phyloP scores from a whole-genome alignment of 2,888 invertebrate genomes.

The Baronia brevicornis region DNA sequence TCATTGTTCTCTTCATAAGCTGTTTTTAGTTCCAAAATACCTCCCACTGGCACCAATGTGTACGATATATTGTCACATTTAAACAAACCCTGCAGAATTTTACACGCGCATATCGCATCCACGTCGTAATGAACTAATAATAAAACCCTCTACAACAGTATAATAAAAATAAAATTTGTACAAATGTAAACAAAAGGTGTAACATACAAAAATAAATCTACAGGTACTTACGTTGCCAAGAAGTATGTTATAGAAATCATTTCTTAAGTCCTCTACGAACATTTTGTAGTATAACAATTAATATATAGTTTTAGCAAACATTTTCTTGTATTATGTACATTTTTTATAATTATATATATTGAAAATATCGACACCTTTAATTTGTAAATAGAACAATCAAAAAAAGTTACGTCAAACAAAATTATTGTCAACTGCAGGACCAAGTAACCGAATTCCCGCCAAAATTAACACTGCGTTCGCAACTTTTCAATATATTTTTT shows the following conservation, averaged over 20 bases:
- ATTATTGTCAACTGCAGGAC: constrained; percentile 30
- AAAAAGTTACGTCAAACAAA: too few relatives aligned
- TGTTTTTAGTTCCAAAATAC: constrained; percentile 83
- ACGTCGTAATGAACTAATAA: constrained; percentile 94
- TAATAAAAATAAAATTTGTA: constrained; percentile 26
- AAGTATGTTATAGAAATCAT: constrained; percentile 90
- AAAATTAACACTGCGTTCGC: constrained; percentile 8
- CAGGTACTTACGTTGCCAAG: constrained; percentile 79
- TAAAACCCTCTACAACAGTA: constrained; percentile 81
- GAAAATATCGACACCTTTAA: too few relatives aligned
- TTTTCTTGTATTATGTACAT: too few relatives aligned
- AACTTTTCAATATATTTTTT: too few relatives aligned
- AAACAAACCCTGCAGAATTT: constrained; percentile 91
- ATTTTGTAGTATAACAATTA: constrained; percentile 66
- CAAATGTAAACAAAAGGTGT: constrained; percentile 8
- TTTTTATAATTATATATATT: too few relatives aligned
- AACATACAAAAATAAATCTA: constrained; percentile 11
- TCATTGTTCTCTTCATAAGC: constrained; percentile 85
- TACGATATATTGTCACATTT: constrained; percentile 93
- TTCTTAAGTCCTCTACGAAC: constrained; percentile 89
- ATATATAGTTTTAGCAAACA: constrained; percentile 26
- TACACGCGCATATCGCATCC: constrained; percentile 95
- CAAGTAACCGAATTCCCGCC: constrained; percentile 20
- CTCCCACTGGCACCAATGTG: constrained; percentile 89
- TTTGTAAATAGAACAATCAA: too few relatives aligned